Evolutionary conservation across 2,113 vertebrate species (phyloP), one percentile per base, ranked within the genome.

Genomic region (Conger conger): DNA sequence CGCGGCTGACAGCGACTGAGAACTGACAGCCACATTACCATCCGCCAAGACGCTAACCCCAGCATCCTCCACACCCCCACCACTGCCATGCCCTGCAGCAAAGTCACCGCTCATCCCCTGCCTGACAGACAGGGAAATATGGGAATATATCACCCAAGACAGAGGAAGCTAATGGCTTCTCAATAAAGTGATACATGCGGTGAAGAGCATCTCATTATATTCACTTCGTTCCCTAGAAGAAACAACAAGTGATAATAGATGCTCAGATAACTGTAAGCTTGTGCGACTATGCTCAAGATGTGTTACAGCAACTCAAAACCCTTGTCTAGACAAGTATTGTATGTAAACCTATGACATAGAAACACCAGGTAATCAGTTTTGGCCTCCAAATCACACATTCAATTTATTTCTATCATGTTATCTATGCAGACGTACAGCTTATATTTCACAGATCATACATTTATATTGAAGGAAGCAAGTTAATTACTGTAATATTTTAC

Each of bases 91-190:
- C 68, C 68, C 68, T 9, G n/a, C 68, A 73, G 68, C 68, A 73
- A 73, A 73, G 68, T 73, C 68, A 73, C 68, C 68, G n/a, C 68
- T 73, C 68, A 73, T 73, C 68, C 68, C 68, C 68, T n/a, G 27
- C 27, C 27, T 73, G 68, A 73, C 68, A 73, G 68, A 73, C 68
- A 73, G 68, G n/a, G 68, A 73, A 73, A 73, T 73, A 73, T 73
- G 68, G 68, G 68, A n/a, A 33, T 73, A 27, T 73, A 73, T 73
- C n/a, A 33, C 68, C n/a, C 8, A 27, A 73, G n/a, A 73, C 68
- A 63, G 68, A 13, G n/a, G 68, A 33, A 73, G 27, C 68, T 73
- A 73, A 73, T 27, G n/a, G n/a, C 6, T 30, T 30, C n/a, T 30
- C 68, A 33, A 33, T 73, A 33, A 73, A 73, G 68, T 33, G n/a